These are phyloP conservation scores for Bombus pascuorum DNA, from an alignment of 1,140 invertebrate genomes.

Conservation along the genomic window DNA sequence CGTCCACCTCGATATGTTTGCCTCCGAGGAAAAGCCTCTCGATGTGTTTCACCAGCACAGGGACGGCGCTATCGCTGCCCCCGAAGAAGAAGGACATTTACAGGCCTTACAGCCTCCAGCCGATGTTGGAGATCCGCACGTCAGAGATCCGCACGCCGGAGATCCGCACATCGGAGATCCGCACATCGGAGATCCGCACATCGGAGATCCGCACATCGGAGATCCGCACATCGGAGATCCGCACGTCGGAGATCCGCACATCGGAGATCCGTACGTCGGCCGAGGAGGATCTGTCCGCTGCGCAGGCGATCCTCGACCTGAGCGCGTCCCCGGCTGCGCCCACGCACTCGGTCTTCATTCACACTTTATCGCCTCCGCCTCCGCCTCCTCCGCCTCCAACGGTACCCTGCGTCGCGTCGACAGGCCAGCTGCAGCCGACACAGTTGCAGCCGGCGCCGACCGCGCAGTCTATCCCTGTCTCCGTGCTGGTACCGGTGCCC, in stretches of 20 bases:
- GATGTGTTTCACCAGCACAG: conserved; percentile 92
- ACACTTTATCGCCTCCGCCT: conserved; percentile 82
- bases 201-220: conserved; percentile 84
- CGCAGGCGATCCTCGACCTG: conserved; percentile 93
- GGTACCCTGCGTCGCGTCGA: neutral
- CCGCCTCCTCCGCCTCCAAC: conserved; percentile 74
- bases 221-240: conserved; percentile 84
- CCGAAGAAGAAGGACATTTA: conserved; percentile 95
- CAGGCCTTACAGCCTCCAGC: conserved; percentile 91
- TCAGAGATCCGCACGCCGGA: conserved; percentile 82
- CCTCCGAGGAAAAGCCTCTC: conserved; percentile 87
- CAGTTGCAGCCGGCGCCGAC: conserved; percentile 53
- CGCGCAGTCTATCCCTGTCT: conserved; percentile 71
- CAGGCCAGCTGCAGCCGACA: conserved; percentile 30
- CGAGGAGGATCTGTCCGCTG: conserved; percentile 91
- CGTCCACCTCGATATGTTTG: conserved; percentile 61
- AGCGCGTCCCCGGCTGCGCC: conserved; percentile 91
- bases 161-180: conserved; percentile 84
- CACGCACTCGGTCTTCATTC: conserved; percentile 79
- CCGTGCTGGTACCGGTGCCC: conserved; percentile 74
- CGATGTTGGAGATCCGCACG: conserved; percentile 84
- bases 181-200: conserved; percentile 83
- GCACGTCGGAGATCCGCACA: conserved; percentile 84
- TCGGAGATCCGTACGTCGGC: conserved; percentile 85
- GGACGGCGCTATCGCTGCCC: conserved; percentile 89